These are phyloP conservation scores for Scaptomyza caliginosa DNA, from an alignment of 2,888 invertebrate species.

Conservation along the genomic window DNA sequence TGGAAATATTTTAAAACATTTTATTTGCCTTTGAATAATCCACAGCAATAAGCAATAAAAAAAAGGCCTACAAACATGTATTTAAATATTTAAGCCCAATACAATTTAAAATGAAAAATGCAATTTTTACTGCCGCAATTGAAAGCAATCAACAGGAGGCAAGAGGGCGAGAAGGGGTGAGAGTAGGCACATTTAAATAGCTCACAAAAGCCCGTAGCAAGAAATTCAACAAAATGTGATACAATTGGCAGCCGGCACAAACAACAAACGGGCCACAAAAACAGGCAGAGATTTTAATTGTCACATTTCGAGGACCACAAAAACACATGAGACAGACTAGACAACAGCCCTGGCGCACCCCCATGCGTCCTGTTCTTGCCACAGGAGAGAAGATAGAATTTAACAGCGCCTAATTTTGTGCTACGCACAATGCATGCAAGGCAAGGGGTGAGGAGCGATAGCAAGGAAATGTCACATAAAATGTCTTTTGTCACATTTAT, in stretches of 20 bases:
- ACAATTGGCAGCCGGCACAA: conserved; percentile 40
- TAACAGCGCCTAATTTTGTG: conserved; percentile 45
- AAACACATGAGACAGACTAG: conserved; percentile 58
- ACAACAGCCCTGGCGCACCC: neutral
- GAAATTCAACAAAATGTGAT: conserved; percentile 33
- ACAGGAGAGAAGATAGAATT: neutral
- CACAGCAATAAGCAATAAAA: neutral
- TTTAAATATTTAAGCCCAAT: neutral
- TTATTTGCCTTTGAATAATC: neutral
- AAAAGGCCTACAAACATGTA: neutral
- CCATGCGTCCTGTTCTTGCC: neutral
- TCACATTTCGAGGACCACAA: conserved; percentile 59
- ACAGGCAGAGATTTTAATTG: conserved; percentile 58
- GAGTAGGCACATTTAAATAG: conserved; percentile 31
- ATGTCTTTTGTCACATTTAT: conserved; percentile 4
- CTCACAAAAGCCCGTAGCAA: conserved; percentile 1
- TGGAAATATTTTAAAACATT: neutral
- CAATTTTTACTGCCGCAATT: neutral
- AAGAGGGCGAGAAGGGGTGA: neutral
- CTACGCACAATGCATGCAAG: conserved; percentile 10
- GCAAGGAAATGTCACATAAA: conserved; percentile 11
- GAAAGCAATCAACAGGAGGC: conserved; percentile 3
- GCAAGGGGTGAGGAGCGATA: neutral
- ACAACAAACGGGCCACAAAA: conserved; percentile 22
- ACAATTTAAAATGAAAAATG: neutral